Percentiles rank a stretch among this genome's conserved stretches.
phyloP scores from a whole-genome alignment of 2,888 invertebrate genomes.

The Melinopterus prodromus region DNA sequence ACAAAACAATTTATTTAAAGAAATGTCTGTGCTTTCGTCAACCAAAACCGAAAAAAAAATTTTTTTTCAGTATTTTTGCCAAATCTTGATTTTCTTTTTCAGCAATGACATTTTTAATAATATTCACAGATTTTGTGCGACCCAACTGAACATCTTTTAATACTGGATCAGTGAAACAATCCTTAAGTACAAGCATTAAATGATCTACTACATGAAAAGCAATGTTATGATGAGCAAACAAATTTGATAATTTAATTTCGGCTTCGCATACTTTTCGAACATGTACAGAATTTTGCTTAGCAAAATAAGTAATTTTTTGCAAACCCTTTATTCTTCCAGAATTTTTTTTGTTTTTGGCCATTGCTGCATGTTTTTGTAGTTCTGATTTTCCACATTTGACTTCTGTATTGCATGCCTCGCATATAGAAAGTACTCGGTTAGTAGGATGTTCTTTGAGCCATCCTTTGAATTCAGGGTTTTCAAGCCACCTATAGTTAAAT shows the following conservation, averaged over 20 bases:
- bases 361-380: no score
- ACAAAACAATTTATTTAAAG: slow-evolving; percentile 10
- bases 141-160: slow-evolving; percentile 5
- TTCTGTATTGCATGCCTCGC: no score
- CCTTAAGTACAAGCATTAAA: not conserved
- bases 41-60: not conserved
- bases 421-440: no score
- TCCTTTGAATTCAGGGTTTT: not conserved
- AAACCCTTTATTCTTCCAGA: no score
- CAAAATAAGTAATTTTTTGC: no score
- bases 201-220: no score
- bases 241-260: slow-evolving; percentile 1
- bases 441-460: slow-evolving; percentile 4
- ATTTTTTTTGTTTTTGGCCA: no score
- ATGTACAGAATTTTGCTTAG: not conserved
- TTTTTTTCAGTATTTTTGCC: not conserved
- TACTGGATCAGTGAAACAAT: slow-evolving; percentile 10
- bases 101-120: slow-evolving; percentile 15
- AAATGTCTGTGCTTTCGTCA: not conserved
- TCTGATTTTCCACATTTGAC: no score
- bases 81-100: not conserved
- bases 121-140: slow-evolving; percentile 5
- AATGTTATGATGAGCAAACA: slow-evolving; percentile 14
- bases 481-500: slow-evolving; percentile 5
- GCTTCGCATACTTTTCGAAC: not conserved